phyloP scores from a whole-genome alignment of 2,888 invertebrate species.

The Tipula lateralis region DNA sequence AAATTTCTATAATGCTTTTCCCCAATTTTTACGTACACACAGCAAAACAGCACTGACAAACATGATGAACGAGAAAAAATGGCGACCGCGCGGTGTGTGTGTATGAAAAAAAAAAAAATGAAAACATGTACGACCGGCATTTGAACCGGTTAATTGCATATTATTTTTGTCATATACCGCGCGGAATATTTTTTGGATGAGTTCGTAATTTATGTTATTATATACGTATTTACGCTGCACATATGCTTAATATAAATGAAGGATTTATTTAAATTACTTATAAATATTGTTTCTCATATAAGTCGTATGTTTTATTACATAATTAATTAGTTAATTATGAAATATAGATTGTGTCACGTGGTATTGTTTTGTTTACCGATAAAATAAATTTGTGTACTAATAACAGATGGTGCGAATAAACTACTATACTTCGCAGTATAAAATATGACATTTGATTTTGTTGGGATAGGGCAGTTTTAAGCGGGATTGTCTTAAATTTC shows the following conservation, averaged over 20 bases:
- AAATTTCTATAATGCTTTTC: slow-evolving; percentile 25
- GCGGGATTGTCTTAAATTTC: neutral
- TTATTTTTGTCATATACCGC: neutral
- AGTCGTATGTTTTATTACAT: neutral
- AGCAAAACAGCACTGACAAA: slow-evolving; percentile 27
- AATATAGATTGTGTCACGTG: neutral
- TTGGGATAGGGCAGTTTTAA: neutral
- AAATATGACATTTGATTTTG: neutral
- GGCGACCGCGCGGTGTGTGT: slow-evolving; percentile 20
- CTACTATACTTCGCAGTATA: neutral
- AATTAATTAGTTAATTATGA: neutral
- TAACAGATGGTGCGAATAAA: neutral
- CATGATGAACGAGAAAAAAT: neutral
- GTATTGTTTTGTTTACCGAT: neutral
- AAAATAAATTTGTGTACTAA: neutral
- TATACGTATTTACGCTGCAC: neutral
- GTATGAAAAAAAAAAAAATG: neutral
- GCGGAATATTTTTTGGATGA: neutral
- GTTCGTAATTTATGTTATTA: neutral
- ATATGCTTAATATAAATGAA: neutral
- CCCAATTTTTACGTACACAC: slow-evolving; percentile 27
- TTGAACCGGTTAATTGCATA: slow-evolving; percentile 1
- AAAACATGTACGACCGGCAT: neutral
- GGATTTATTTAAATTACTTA: neutral
- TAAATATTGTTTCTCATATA: neutral